A percentile compares a stretch with the other conserved stretches of the same genome.
Conservation (phyloP, 30 jellyfish, hydroid and myxozoan genomes). For the Haliclystus octoradiatus region DNA sequence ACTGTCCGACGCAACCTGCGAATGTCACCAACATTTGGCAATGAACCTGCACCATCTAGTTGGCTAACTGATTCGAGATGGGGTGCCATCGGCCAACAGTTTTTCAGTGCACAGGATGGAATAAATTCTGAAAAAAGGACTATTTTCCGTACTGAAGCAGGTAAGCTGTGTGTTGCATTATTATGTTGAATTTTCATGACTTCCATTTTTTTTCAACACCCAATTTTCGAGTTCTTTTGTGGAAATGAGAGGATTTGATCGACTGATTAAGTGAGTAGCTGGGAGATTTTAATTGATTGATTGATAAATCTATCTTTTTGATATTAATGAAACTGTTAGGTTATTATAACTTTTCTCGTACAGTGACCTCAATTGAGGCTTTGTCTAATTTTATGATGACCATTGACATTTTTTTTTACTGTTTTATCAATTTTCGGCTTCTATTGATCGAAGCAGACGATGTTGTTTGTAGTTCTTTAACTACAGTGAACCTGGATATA, state of each 20-base stretch:
- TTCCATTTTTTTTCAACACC: too few relatives aligned
- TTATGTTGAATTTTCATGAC: neutral
- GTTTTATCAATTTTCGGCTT: too few relatives aligned
- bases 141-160: slow-evolving; percentile 36
- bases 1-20: slow-evolving; percentile 67
- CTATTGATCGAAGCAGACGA: too few relatives aligned
- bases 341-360: too few relatives aligned
- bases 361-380: too few relatives aligned
- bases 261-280: slow-evolving; percentile 3
- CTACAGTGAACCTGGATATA: too few relatives aligned
- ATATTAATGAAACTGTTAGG: neutral
- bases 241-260: neutral
- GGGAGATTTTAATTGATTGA: slow-evolving; percentile 3
- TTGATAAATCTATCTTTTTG: neutral
- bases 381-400: too few relatives aligned
- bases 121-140: slow-evolving; percentile 45
- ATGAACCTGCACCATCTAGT: too few relatives aligned
- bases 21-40: slow-evolving; percentile 42
- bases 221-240: too few relatives aligned
- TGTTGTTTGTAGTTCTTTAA: too few relatives aligned
- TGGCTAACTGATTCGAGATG: slow-evolving; percentile 78
- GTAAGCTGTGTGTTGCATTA: neutral
- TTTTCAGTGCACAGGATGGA: slow-evolving; percentile 50
- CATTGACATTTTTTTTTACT: too few relatives aligned
- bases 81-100: slow-evolving; percentile 56